Base-by-base conservation (phyloP, 2,888 invertebrate species). In the Odontocerum albicorne region DNA sequence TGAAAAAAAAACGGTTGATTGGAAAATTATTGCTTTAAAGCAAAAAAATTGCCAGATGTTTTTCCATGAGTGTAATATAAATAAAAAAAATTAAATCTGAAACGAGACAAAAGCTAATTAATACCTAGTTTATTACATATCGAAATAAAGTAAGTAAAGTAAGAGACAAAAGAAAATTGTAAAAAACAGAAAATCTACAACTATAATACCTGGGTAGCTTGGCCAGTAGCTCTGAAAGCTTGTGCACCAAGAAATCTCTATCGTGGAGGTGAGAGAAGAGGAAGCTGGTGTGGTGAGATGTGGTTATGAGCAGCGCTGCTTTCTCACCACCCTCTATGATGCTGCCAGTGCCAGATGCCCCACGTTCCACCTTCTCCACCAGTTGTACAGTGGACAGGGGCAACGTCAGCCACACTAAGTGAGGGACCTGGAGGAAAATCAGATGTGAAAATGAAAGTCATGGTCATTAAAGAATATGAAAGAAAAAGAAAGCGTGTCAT, bases 231-330 rank as follows among this genome's bases (percentile, higher is more conserved):
- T 95, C 93, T 0, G 92, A 90, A 62, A 97, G 86, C 74, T 95
- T 96, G 66, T 89, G 85, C 3, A 96, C 84, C 4, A 97, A 80
- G 69, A 96, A 90, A 66, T 94, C 90, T 59, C 94, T 79, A 67
- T 96, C 96, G 17, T 85, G 82, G 63, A 97, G 88, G 71, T 92
- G 89, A 27, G 92, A 88, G 72, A 96, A 92, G 46, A 94, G 82
- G 71, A 94, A 94, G 66, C 88, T 90, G 21, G 89, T 85, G 74
- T 88, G 87, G 57, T 87, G 84, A 1, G 88, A 84, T 0, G 90
- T 89, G 0, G 92, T 90, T 33, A 96, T 86, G 43, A 95, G 83
- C 57, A 96, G 84, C 10, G 89, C 87, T 51, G 77, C 75, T 7
- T 21, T 20, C 16, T 36, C 0, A 70, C 67, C 35, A 75, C 76